Evolutionary conservation across 2,797 vertebrate genomes (phyloP).

Genomic region (Rhabdophis nuchalis): DNA sequence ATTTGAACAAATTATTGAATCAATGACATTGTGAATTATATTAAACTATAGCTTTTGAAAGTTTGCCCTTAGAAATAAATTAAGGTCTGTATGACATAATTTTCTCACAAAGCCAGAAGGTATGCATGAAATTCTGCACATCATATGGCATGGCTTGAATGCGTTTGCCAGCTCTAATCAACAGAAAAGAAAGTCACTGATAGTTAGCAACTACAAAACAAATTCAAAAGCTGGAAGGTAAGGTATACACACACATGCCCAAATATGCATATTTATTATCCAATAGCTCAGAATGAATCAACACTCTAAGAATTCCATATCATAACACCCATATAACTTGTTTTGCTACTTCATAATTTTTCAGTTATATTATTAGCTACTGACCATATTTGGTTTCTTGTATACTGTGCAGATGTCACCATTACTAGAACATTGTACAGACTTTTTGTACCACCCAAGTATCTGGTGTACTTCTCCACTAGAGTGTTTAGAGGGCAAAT

Average conservation of each 20-base stretch:
- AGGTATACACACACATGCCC: too few relatives aligned
- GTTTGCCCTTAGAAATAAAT: background rate
- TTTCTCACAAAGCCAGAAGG: background rate
- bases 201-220: background rate
- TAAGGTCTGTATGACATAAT: background rate
- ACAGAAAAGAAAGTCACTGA: background rate
- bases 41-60: background rate
- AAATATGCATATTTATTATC: background rate
- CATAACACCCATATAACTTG: background rate
- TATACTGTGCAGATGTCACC: background rate
- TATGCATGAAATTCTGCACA: background rate
- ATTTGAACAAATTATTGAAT: background rate
- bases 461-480: slow-evolving; percentile 16
- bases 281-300: background rate
- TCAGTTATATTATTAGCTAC: background rate
- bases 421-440: background rate
- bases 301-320: background rate
- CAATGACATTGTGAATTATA: background rate
- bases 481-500: slow-evolving; percentile 43
- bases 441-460: background rate
- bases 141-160: background rate
- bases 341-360: too few relatives aligned
- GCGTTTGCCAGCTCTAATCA: background rate
- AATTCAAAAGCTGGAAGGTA: background rate
- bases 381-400: background rate